Evolutionary conservation across 2,113 vertebrate genomes (phyloP).

Genomic region (Myrmophylax atrothorax): DNA sequence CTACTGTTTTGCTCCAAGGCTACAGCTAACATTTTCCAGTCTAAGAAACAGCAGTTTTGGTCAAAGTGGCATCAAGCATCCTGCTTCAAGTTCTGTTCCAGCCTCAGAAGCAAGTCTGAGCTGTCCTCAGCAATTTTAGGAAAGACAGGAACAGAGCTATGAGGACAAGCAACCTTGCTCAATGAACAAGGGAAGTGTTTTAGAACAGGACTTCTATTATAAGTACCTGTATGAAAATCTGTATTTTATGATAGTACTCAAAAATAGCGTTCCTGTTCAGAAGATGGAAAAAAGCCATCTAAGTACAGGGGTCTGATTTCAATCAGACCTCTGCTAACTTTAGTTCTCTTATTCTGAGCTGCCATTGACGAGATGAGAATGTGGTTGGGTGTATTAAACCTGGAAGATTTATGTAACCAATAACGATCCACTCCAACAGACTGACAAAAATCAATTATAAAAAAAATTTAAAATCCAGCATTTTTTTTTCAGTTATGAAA

Average conservation of each 20-base stretch:
- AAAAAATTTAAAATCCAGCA: not conserved
- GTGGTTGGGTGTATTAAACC: not conserved
- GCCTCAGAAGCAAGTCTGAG: not conserved
- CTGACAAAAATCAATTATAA: not conserved
- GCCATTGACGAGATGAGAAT: not conserved
- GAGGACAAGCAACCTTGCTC: not conserved
- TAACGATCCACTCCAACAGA: not conserved
- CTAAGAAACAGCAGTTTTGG: not conserved
- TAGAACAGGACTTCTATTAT: not conserved
- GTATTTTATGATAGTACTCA: not conserved
- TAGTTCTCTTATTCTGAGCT: not conserved
- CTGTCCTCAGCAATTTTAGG: not conserved
- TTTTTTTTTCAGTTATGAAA: constrained; percentile 50
- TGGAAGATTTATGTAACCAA: not conserved
- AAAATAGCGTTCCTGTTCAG: not conserved
- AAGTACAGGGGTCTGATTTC: not conserved
- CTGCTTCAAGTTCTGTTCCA: not conserved
- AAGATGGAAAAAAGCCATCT: not conserved
- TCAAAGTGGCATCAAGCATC: not conserved
- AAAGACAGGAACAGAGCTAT: not conserved
- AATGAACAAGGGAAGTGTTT: not conserved
- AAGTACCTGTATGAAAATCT: not conserved
- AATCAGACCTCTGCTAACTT: not conserved
- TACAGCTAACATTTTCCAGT: not conserved
- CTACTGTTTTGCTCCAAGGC: not conserved